These are phyloP conservation scores for Elanus axillaris DNA, from an alignment of 2,113 vertebrate species.

Conservation along the genomic window DNA sequence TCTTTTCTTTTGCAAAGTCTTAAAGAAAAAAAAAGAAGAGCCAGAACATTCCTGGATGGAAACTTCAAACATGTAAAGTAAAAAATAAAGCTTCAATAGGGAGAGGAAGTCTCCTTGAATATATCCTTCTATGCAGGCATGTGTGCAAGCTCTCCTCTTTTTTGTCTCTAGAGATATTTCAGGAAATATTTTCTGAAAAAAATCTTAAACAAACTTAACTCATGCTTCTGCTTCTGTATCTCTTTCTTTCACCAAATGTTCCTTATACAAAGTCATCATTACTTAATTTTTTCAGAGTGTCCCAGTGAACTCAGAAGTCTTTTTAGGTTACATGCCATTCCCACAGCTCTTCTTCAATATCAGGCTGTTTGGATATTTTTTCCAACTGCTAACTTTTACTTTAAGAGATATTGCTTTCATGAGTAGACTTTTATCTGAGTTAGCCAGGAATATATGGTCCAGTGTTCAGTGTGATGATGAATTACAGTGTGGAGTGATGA, in stretches of 20 bases:
- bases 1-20: background rate
- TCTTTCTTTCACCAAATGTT: background rate
- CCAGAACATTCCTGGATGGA: background rate
- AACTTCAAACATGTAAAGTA: slow-evolving; percentile 21
- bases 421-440: background rate
- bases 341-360: background rate
- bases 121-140: background rate
- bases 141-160: background rate
- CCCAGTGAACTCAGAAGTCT: background rate
- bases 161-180: background rate
- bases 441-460: background rate
- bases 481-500: background rate
- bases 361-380: background rate
- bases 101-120: background rate
- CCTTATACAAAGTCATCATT: background rate
- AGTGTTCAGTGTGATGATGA: background rate
- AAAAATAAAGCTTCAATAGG: slow-evolving; percentile 35
- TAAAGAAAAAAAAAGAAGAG: background rate
- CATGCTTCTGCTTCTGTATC: background rate
- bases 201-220: background rate
- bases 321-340: background rate
- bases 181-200: background rate
- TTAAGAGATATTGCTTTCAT: background rate
- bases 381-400: background rate
- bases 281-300: background rate